A percentile compares a stretch with the other conserved stretches of the same genome.
Conservation (phyloP, 1,140 invertebrate genomes). For the Zaprionus gabonicus region DNA sequence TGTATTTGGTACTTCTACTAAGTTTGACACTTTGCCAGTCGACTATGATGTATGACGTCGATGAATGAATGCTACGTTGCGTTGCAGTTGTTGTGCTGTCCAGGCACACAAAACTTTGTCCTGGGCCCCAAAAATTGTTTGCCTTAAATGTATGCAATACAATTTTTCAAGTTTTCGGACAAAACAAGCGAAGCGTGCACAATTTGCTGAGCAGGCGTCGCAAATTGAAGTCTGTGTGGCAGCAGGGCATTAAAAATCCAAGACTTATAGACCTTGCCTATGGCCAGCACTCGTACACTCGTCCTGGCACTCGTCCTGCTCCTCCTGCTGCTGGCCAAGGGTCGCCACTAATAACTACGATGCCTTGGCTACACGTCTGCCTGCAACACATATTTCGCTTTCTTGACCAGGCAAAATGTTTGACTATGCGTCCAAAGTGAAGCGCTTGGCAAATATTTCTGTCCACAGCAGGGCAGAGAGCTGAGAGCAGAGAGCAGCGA, state of each 20-base stretch:
- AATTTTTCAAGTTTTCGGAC: slow-evolving; percentile 58
- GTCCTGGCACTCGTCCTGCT: neutral
- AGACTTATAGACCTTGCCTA: slow-evolving; percentile 17
- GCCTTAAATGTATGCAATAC: slow-evolving; percentile 58
- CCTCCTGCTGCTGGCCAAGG: slow-evolving; percentile 8
- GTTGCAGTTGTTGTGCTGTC: slow-evolving; percentile 15
- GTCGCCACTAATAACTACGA: slow-evolving; percentile 39
- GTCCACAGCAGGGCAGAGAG: slow-evolving; percentile 33
- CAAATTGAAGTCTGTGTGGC: slow-evolving; percentile 27
- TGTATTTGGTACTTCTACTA: neutral
- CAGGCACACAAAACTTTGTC: slow-evolving; percentile 33
- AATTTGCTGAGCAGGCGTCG: slow-evolving; percentile 51
- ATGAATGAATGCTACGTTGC: slow-evolving; percentile 17
- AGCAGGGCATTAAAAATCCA: slow-evolving; percentile 29
- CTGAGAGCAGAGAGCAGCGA: neutral
- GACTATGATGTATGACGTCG: slow-evolving; percentile 26
- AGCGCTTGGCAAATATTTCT: slow-evolving; percentile 76
- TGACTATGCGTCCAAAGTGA: slow-evolving; percentile 75
- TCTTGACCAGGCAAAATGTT: slow-evolving; percentile 65
- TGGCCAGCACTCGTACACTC: neutral
- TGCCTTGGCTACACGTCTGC: slow-evolving; percentile 16
- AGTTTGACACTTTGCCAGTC: neutral
- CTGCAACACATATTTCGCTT: slow-evolving; percentile 51
- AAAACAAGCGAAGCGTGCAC: slow-evolving; percentile 61
- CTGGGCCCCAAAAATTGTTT: slow-evolving; percentile 36